Conservation (phyloP, 2,888 invertebrate species). For the Nomada fabriciana region DNA sequence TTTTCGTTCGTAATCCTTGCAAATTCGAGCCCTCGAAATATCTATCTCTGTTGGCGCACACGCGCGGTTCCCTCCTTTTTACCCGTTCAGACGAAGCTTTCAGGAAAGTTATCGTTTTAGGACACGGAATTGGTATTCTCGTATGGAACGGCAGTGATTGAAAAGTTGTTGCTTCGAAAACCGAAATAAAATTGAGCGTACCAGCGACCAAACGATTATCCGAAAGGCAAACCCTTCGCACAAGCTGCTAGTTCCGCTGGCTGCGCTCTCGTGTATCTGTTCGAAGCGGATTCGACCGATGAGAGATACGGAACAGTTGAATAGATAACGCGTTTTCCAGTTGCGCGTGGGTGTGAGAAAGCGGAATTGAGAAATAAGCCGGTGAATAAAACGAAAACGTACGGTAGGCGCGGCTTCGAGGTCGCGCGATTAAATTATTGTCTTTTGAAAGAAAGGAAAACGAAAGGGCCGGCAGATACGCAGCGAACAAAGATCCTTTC, state of each 20-base stretch:
- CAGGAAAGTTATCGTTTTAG: too few species aligned
- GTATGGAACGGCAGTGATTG: not conserved
- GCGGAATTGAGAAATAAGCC: not conserved
- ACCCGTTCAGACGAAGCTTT: constrained; percentile 4
- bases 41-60: constrained; percentile 47
- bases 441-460: not conserved
- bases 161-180: not conserved
- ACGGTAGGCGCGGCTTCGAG: constrained; percentile 1
- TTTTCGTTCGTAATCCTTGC: constrained; percentile 21
- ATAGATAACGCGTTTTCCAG: not conserved
- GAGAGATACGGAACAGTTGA: not conserved
- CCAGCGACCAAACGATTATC: not conserved
- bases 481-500: constrained; percentile 2
- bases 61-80: constrained; percentile 39
- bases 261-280: not conserved
- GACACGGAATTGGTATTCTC: too few species aligned
- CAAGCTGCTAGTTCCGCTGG: not conserved
- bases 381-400: not conserved
- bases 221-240: not conserved
- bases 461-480: not conserved
- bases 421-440: constrained; percentile 12
- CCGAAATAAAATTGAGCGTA: not conserved
- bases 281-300: constrained; percentile 5
- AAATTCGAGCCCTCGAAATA: constrained; percentile 22
- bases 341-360: not conserved